Evolutionary conservation across 1,140 invertebrate species (phyloP), one percentile per base, ranked within the genome.

Genomic region (Papilio dardanus): DNA sequence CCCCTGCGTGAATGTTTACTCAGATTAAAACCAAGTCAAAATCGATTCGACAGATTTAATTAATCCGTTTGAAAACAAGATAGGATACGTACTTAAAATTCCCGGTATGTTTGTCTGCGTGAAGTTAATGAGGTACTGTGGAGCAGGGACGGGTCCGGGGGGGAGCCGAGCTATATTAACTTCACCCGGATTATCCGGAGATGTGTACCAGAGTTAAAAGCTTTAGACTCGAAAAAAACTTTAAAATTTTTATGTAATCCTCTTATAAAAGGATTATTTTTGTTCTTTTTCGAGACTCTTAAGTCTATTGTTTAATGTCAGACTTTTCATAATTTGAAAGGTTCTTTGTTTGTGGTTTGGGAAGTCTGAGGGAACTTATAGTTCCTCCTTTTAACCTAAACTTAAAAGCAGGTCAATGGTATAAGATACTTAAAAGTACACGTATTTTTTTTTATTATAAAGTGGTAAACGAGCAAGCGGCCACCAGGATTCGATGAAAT

Each of bases 101-200:
- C 21, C 3, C 21, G 50, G 19, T 54, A 14, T 28, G 24, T 62
- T 24, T 62, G 54, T 62, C 10, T 14, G 24, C 16, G 10, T 21
- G 46, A 7, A 7, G n/a, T 30, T 28, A 24, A 28, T 62, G 24
- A 14, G 21, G 24, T 62, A 14, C 21, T 10, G 2, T 10, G 50
- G 10, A 4, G 2, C 19, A 3, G 21, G 50, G 8, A 24, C n/a
- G 46, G n/a, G 42, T 16, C n/a, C 16, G 3, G 54, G 54, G 3
- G 54, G 21, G 8, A n/a, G 8, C 37, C 37, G 73, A 37, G 16
- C 54, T 42, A 42, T 77, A 77, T 77, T 77, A 77, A 74, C 76
- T 66, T 37, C 3, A 2, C 12, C 42, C 46, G 67, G 76, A 74
- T 75, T 66, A 77, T 62, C 73, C 66, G 54, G 54, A 28, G 54